phyloP scores from a whole-genome alignment of 2,797 vertebrate species.

The Hylomyscus alleni region DNA sequence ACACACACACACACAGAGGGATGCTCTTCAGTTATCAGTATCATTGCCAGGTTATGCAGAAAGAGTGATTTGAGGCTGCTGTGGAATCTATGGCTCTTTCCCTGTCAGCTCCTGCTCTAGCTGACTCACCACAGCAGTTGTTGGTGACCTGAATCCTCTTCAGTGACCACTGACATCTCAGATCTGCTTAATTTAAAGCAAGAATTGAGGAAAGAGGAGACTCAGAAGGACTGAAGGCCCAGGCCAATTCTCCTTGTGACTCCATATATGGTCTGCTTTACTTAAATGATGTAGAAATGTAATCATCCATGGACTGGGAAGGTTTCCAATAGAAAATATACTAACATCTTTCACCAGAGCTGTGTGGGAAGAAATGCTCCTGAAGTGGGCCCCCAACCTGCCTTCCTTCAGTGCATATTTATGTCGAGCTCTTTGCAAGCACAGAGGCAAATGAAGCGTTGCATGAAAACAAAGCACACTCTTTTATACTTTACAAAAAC shows the following conservation, averaged over 20 bases:
- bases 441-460: neutral
- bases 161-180: slow-evolving; percentile 23
- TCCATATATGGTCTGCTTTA: neutral
- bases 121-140: slow-evolving; percentile 6
- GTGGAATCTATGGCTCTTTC: slow-evolving; percentile 64
- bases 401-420: neutral
- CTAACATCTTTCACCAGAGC: neutral
- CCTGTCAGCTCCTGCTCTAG: slow-evolving; percentile 62
- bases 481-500: neutral
- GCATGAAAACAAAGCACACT: slow-evolving; percentile 24
- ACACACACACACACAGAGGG: no score
- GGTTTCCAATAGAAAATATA: slow-evolving; percentile 40
- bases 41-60: slow-evolving; percentile 12
- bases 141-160: slow-evolving; percentile 62
- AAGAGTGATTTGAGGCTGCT: slow-evolving; percentile 27
- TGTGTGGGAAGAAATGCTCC: neutral
- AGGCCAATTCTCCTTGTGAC: neutral
- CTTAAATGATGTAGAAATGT: slow-evolving; percentile 48
- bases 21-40: neutral
- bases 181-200: slow-evolving; percentile 61
- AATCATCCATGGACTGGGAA: neutral
- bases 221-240: neutral
- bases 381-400: neutral
- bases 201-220: slow-evolving; percentile 44
- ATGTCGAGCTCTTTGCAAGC: neutral